Conservation (phyloP, 2,888 invertebrate genomes). For the Macroteleia sp. region DNA sequence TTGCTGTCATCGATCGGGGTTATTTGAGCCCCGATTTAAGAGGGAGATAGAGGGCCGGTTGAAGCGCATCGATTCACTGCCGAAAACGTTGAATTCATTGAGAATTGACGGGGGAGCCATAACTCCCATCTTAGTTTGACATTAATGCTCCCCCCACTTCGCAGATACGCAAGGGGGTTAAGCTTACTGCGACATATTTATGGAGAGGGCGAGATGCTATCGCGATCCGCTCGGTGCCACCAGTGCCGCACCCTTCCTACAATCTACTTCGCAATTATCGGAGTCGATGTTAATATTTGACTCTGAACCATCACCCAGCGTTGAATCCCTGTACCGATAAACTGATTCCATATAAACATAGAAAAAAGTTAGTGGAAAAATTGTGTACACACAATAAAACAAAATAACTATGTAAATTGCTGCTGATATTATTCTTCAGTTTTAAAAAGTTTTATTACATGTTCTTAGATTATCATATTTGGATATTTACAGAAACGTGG, state of each 20-base stretch:
- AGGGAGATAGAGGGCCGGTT: slow-evolving; percentile 62
- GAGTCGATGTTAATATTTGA: slow-evolving; percentile 83
- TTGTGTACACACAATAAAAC: too few species aligned
- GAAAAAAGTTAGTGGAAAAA: too few species aligned
- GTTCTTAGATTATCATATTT: too few species aligned
- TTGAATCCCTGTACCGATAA: too few species aligned
- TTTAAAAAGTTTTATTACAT: too few species aligned
- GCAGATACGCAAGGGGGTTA: slow-evolving; percentile 84
- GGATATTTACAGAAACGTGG: too few species aligned
- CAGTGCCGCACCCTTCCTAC: slow-evolving; percentile 75
- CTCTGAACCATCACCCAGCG: too few species aligned
- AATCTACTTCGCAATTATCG: slow-evolving; percentile 84
- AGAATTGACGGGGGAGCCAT: slow-evolving; percentile 84
- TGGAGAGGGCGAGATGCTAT: slow-evolving; percentile 84
- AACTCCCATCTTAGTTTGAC: slow-evolving; percentile 84
- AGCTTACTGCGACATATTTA: slow-evolving; percentile 84
- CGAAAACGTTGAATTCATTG: slow-evolving; percentile 84
- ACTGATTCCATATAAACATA: too few species aligned
- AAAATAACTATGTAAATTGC: too few species aligned
- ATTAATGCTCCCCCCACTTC: slow-evolving; percentile 82
- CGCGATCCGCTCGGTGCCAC: slow-evolving; percentile 69
- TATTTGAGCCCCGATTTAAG: slow-evolving; percentile 53
- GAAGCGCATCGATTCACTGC: slow-evolving; percentile 81
- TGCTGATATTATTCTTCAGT: too few species aligned
- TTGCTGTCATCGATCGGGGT: slow-evolving; percentile 52